These are phyloP conservation scores for Dromiciops gliroides DNA, from an alignment of 2,113 vertebrate species.

Conservation along the genomic window DNA sequence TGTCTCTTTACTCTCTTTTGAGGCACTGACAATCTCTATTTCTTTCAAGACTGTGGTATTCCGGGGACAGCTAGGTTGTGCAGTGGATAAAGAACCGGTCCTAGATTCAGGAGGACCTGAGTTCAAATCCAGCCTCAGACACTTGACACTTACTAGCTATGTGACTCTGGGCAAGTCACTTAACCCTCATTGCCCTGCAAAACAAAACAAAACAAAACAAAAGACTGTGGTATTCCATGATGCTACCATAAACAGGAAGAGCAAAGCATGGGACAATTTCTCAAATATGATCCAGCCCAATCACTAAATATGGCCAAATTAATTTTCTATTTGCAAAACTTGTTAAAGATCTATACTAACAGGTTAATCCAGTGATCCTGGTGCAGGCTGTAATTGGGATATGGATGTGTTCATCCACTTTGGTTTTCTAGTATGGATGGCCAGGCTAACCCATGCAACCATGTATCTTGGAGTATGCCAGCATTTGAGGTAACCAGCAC, in stretches of 20 bases:
- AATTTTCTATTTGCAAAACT: not conserved
- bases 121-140: no score
- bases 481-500: not conserved
- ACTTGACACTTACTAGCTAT: no score
- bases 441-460: not conserved
- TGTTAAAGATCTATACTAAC: not conserved
- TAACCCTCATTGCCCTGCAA: no score
- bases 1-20: not conserved
- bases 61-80: no score
- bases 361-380: not conserved
- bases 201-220: no score
- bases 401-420: not conserved
- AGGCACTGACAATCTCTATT: not conserved
- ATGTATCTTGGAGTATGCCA: not conserved
- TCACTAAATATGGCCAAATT: not conserved
- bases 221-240: not conserved
- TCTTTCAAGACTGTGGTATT: not conserved
- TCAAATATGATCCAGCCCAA: not conserved
- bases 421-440: not conserved
- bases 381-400: not conserved
- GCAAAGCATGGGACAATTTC: not conserved
- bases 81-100: no score
- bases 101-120: no score
- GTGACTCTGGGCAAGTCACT: no score
- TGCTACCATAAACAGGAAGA: no score